These are phyloP conservation scores for Oscheius sp. DNA, from an alignment of 2,888 invertebrate genomes.

Conservation along the genomic window DNA sequence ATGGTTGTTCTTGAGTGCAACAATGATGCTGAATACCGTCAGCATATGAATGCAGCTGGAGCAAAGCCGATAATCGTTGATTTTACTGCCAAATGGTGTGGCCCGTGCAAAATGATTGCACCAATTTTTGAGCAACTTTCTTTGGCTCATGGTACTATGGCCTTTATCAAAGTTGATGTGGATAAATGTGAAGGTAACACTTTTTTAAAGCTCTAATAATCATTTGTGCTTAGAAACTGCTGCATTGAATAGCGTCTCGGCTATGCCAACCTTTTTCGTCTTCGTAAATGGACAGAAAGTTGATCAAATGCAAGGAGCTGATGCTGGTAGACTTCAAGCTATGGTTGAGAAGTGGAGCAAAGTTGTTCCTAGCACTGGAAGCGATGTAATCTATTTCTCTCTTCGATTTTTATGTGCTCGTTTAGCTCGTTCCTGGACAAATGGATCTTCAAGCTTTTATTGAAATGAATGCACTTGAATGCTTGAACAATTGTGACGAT, in stretches of 20 bases:
- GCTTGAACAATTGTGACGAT: constrained; percentile 93
- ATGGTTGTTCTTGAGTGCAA: constrained; percentile 64
- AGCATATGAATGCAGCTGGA: constrained; percentile 56
- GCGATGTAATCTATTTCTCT: background rate
- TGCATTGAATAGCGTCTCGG: constrained; percentile 86
- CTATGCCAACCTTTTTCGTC: constrained; percentile 98
- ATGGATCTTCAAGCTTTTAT: constrained; percentile 90
- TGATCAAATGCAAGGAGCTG: constrained; percentile 88
- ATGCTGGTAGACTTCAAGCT: constrained; percentile 84
- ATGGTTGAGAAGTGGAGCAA: constrained; percentile 83
- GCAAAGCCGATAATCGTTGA: constrained; percentile 68
- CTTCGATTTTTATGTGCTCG: too few species aligned
- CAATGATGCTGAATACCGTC: constrained; percentile 60
- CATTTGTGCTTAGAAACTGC: constrained; percentile 76
- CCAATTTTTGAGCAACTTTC: constrained; percentile 91
- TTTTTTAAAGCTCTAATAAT: constrained; percentile 9
- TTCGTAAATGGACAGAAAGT: constrained; percentile 85
- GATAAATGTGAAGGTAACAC: constrained; percentile 77
- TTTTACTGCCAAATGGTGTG: constrained; percentile 79
- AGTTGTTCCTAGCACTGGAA: constrained; percentile 1
- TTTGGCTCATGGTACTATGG: constrained; percentile 83
- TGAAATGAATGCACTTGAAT: constrained; percentile 89
- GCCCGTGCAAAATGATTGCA: constrained; percentile 93
- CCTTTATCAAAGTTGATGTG: constrained; percentile 88
- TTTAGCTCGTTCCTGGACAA: constrained; percentile 72